Conservation (phyloP, 1,140 invertebrate species). For the Anastatus disparis region DNA sequence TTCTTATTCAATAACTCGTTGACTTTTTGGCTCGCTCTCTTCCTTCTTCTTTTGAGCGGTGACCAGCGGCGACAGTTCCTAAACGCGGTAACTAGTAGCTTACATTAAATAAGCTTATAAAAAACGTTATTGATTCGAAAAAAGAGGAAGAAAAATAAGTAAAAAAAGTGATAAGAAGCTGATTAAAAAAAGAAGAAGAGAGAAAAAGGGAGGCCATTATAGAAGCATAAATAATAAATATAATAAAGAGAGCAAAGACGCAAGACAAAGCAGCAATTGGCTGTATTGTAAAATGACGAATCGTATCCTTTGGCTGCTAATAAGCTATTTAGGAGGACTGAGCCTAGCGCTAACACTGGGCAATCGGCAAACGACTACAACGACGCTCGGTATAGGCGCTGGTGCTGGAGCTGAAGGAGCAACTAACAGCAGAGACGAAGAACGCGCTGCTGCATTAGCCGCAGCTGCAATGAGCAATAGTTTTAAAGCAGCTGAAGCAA, state of each 20-base stretch:
- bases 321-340: conserved; percentile 31
- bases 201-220: not conserved
- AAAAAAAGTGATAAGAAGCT: not conserved
- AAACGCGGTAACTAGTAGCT: not conserved
- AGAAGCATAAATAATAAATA: too few species aligned
- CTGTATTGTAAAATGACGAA: conserved; percentile 21
- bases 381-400: not conserved
- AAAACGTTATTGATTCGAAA: too few species aligned
- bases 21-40: not conserved
- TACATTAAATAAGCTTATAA: too few species aligned
- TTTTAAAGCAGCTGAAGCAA: not conserved
- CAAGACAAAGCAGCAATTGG: not conserved
- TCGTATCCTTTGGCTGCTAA: conserved; percentile 28
- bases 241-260: not conserved
- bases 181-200: not conserved
- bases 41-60: conserved; percentile 2
- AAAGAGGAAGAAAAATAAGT: not conserved
- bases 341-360: conserved; percentile 28
- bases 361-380: conserved; percentile 6
- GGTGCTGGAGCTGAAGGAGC: not conserved
- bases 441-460: not conserved
- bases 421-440: not conserved
- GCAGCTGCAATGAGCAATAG: too few species aligned
- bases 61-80: not conserved
- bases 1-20: too few species aligned